Evolutionary conservation across 1,140 invertebrate species (phyloP), one percentile per base, ranked within the genome.

Genomic region (Psilanteris sp.): DNA sequence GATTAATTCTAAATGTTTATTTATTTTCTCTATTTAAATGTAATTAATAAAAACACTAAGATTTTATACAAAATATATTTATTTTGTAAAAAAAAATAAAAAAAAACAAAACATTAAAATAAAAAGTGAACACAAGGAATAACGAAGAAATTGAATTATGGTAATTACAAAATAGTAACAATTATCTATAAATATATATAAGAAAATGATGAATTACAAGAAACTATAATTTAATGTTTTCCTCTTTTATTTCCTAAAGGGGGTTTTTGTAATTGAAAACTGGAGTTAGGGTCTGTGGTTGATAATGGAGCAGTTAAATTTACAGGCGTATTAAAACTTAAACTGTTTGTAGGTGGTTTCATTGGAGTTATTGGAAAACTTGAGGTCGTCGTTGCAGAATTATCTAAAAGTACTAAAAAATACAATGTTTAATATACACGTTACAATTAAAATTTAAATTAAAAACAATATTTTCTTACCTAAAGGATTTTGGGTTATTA

Each of bases 261-360:
- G 29, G 93, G 93, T 79, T 93, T 93, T 83, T 93, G 92, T 4
- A 94, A 87, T 80, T 93, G 92, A 87, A 94, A 94, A 77, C 82
- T 86, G 1, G 86, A 84, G 57, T 59, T 83, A 4, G 82, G 32
- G 52, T 86, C 85, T 3, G 75, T 82, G 3, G 79, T 44, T 22
- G 85, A 72, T 20, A 88, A 76, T 29, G 86, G 85, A 43, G 86
- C 82, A 7, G 85, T 87, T 9, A 89, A 55, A 70, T 87, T 88
- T 32, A 81, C 78, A 27, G 88, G 81, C 29, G 83, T 48, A 77
- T 86, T 88, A 62, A 88, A 88, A 75, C 77, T 86, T 24, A 89
- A 88, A 72, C 88, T 83, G 22, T 86, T 77, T 18, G 86, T 90
- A 14, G 90, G 85, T 48, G 90, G 90, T 75, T 90, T 88, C 78